Conservation (phyloP, 2,113 vertebrate species). For the Microcebus ravelobensis region DNA sequence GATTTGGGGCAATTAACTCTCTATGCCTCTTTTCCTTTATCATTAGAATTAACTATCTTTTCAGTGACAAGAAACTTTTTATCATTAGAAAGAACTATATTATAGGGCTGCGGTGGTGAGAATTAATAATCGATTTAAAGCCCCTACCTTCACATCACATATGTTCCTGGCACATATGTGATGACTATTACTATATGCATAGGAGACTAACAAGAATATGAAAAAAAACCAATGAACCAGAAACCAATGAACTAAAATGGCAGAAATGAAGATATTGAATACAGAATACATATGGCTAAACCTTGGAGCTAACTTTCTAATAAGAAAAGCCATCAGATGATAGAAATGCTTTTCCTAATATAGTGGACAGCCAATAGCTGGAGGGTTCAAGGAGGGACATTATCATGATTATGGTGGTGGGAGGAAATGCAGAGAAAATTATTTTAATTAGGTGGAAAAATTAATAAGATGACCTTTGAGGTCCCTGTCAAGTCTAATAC, state of each 20-base stretch:
- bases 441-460: not conserved
- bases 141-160: too few species aligned
- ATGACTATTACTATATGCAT: not conserved
- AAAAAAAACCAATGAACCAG: not conserved
- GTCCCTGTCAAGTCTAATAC: not conserved
- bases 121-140: not conserved
- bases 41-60: not conserved
- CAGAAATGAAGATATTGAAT: not conserved
- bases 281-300: not conserved
- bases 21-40: not conserved
- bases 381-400: not conserved
- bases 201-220: not conserved
- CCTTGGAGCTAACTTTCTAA: not conserved
- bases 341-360: not conserved
- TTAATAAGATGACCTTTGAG: not conserved
- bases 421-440: not conserved
- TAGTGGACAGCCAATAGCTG: not conserved
- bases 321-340: not conserved
- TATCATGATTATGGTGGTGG: not conserved
- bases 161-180: too few species aligned
- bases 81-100: not conserved
- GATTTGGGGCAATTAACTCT: not conserved
- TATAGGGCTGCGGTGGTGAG: not conserved
- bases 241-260: not conserved
- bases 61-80: not conserved